These are phyloP conservation scores for Petrolisthes cinctipes DNA, from an alignment of 2,888 invertebrate genomes.

Conservation along the genomic window DNA sequence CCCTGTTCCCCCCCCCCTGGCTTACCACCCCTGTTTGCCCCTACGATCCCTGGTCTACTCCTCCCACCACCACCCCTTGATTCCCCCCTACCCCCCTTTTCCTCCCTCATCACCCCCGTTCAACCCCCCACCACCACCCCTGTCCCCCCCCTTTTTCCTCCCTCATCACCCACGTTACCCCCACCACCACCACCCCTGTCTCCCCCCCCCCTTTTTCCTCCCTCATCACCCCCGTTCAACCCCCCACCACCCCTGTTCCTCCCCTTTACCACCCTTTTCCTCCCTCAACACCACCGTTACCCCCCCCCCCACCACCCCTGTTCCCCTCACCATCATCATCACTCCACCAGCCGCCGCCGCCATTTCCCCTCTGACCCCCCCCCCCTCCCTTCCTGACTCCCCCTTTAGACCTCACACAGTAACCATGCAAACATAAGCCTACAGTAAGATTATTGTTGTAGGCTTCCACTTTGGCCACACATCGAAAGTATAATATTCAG, in stretches of 20 bases:
- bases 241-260: background rate
- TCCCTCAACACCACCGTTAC: background rate
- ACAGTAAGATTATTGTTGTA: too few species aligned
- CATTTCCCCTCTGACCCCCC: background rate
- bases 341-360: background rate
- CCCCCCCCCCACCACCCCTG: background rate
- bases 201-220: background rate
- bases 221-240: background rate
- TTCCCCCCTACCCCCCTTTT: background rate
- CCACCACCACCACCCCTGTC: background rate
- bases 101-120: background rate
- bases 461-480: too few species aligned
- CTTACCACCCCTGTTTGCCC: background rate
- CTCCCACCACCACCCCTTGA: background rate
- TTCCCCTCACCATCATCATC: background rate
- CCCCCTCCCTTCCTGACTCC: too few species aligned
- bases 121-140: background rate
- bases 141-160: background rate
- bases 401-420: background rate
- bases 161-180: background rate
- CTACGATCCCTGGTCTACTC: too few species aligned
- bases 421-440: too few species aligned
- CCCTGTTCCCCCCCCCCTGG: background rate
- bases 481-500: too few species aligned
- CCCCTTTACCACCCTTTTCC: background rate